Base-by-base conservation (phyloP, 2,797 vertebrate genomes). In the Pseudocheirus occidentalis region DNA sequence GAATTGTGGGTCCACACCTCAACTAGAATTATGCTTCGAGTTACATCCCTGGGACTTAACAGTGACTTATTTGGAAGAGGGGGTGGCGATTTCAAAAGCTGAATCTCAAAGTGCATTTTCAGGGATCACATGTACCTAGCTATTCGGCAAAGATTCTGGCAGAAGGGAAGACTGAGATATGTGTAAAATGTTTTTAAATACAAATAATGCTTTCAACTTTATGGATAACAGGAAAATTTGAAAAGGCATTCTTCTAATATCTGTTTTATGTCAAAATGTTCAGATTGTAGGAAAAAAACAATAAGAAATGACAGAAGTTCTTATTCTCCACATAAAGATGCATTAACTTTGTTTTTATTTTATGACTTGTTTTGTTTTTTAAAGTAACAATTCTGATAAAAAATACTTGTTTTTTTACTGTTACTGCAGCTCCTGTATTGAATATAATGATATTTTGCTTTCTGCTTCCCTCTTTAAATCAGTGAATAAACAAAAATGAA, bases 401-500 rank as follows among this genome's bases (percentile, higher is more conserved):
- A 95, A 93, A n/a, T n/a, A n/a, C n/a, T n/a, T n/a, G n/a, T n/a
- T n/a, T n/a, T n/a, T n/a, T 95, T n/a, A 52, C 21, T 90, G 55
- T n/a, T 52, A 55, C 46, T 73, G 50, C 29, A 95, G 46, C 57
- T 24, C 73, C 27, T 46, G 7, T 40, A 40, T 40, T 81, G 40
- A 0, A 81, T 46, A 24, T 81, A 81, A 56, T 52, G 94, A 2
- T 14, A 55, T 46, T 81, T 55, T 3, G 1, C 55, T 87, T 94
- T 81, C 93, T 81, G 55, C 90, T 46, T 2, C 55, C 93, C 93
- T 95, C 73, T 57, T 95, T 96, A 59, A 55, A 40, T 90, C 90
- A 95, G 29, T 93, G 18, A 96, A 94, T 95, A 92, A 94, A 66
- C 0, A 89, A 90, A 96, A 95, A 58, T 81, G 93, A 92, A 94